phyloP scores from a whole-genome alignment of 1,140 invertebrate genomes.

The Parasteatoda tepidariorum region DNA sequence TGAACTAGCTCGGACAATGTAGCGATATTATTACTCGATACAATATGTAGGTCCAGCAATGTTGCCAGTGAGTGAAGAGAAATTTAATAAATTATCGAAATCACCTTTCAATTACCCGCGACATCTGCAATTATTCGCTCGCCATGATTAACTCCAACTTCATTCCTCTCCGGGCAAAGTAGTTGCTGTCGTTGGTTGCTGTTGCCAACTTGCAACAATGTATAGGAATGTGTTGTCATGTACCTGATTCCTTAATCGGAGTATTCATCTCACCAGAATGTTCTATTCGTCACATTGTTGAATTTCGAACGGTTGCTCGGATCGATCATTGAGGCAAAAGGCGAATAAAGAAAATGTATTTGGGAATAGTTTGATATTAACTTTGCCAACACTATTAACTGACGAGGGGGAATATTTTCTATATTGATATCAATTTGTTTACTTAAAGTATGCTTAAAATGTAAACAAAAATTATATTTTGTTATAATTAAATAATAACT shows the following conservation, averaged over 20 bases:
- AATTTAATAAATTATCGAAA: not conserved
- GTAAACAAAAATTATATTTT: too few species aligned
- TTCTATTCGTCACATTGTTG: constrained; percentile 35
- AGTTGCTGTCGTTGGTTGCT: not conserved
- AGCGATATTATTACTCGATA: not conserved
- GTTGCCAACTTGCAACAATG: not conserved
- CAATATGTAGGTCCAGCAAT: not conserved
- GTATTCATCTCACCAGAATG: constrained; percentile 31
- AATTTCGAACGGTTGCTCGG: constrained; percentile 20
- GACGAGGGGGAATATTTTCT: too few species aligned
- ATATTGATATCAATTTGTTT: too few species aligned
- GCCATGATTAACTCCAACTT: not conserved
- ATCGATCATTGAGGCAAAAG: constrained; percentile 14
- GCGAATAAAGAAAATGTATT: constrained; percentile 13
- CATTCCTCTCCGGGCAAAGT: not conserved
- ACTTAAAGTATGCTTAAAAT: too few species aligned
- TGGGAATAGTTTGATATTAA: too few species aligned
- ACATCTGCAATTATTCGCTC: not conserved
- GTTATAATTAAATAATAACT: too few species aligned
- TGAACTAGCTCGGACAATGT: not conserved
- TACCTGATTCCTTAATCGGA: constrained; percentile 56
- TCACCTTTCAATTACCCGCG: not conserved
- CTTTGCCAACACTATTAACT: too few species aligned
- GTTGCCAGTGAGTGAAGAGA: not conserved
- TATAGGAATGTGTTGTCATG: constrained; percentile 50